phyloP scores from a whole-genome alignment of 2,113 vertebrate genomes.

The Sinocyclocheilus anshuiensis region DNA sequence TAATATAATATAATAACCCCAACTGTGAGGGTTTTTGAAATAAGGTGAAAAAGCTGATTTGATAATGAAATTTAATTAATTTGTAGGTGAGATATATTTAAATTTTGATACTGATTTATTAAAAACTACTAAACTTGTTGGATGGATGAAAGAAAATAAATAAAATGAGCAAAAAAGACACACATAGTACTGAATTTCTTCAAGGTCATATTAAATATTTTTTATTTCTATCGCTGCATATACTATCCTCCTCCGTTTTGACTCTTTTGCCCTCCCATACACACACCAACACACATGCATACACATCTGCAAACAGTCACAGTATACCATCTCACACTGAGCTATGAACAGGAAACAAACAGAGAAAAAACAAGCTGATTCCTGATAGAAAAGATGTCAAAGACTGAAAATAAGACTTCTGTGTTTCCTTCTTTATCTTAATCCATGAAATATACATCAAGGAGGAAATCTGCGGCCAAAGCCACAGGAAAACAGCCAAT shows the following conservation, averaged over 20 bases:
- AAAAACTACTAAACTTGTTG: no score
- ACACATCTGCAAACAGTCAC: neutral
- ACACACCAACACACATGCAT: neutral
- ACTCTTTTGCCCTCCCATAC: neutral
- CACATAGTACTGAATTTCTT: no score
- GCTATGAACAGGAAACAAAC: neutral
- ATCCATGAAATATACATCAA: constrained; percentile 70
- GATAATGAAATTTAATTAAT: no score
- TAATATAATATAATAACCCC: no score
- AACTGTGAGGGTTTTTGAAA: no score
- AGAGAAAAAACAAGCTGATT: neutral
- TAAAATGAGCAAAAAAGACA: no score
- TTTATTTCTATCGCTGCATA: no score
- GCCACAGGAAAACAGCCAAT: constrained; percentile 56
- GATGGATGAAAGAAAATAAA: no score
- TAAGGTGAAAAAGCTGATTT: no score
- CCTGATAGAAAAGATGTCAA: constrained; percentile 8
- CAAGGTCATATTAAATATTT: no score
- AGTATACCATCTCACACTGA: neutral
- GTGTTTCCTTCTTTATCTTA: constrained; percentile 47
- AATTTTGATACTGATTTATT: no score
- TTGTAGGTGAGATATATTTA: no score
- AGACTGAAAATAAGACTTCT: neutral
- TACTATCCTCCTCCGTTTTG: neutral
- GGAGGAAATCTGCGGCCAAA: constrained; percentile 31